Conservation (phyloP, 1,140 invertebrate species). For the Ooceraea biroi region DNA sequence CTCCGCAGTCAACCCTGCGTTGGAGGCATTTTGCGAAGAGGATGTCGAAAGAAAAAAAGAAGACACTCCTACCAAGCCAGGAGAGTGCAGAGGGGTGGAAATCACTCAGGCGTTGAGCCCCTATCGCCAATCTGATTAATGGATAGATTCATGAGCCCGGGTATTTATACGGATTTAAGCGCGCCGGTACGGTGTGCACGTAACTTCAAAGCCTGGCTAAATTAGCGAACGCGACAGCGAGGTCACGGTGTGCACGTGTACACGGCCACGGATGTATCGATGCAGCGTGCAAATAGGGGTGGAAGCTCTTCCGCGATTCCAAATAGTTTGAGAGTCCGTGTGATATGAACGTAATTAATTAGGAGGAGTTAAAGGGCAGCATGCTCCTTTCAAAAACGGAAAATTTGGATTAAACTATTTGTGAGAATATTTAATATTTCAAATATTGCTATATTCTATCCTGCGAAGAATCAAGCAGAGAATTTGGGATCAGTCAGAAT, state of each 20-base stretch:
- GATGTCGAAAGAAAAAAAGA: constrained; percentile 47
- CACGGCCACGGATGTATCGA: constrained; percentile 36
- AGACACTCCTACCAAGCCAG: constrained; percentile 21
- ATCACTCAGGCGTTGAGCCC: constrained; percentile 80
- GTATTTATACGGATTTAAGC: constrained; percentile 80
- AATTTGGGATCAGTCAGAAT: background rate
- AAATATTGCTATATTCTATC: background rate
- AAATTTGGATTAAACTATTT: background rate
- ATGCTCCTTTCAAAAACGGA: background rate
- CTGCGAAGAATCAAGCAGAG: background rate
- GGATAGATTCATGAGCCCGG: constrained; percentile 77
- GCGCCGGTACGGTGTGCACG: constrained; percentile 56
- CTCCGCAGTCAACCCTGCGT: constrained; percentile 72
- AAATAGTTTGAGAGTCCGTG: background rate
- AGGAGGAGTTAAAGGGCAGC: background rate
- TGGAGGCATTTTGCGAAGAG: constrained; percentile 43
- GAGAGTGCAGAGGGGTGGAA: constrained; percentile 73
- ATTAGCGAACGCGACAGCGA: constrained; percentile 14
- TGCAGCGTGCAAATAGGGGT: background rate
- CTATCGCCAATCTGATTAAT: constrained; percentile 85
- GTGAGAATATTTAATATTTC: background rate
- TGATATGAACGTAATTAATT: background rate
- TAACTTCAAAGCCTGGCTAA: constrained; percentile 35
- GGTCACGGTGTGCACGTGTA: constrained; percentile 64
- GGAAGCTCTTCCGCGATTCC: background rate